Base-by-base conservation (phyloP, 64 coral and sea anemone species). In the Porites australiensis region DNA sequence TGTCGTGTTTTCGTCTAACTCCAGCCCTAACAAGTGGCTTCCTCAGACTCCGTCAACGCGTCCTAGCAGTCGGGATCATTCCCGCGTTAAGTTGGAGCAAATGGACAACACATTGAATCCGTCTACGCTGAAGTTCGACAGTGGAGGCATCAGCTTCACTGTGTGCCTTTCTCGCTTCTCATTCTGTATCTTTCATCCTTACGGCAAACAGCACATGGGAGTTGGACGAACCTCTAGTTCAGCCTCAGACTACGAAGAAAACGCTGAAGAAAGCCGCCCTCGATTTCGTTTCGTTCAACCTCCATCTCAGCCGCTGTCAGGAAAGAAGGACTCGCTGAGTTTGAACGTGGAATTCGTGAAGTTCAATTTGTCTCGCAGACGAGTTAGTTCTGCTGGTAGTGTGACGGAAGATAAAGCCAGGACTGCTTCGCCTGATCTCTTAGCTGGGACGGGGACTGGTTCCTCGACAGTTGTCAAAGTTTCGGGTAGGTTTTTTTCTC, bases 271-370 rank as follows among this genome's bases (percentile, higher is more conserved):
- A 18, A 94, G 59, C 18, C 82, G 83, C 5, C 20, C 91, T 1
- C 82, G 79, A n/a, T 72, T 91, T 14, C 95, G 89, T 54, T 91
- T 94, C n/a, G 72, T 86, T 2, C 88, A 91, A 47, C 84, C 96
- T 44, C 96, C 94, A 44, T 78, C 97, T 45, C 97, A 99, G 57
- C 91, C 94, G 4, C 79, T 96, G 53, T 99, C 98, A 18, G 98
- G 98, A 6, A 99, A 99, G 70, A 99, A 99, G 21, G 98, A 99
- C 67, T 96, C 98, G 3, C 86, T 99, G 13, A 99, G 98, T 94
- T 88, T 99, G 71, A 92, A 93, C 61, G 91, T 99, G 52, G 98
- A 99, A n/a, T 99, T 96, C 64, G 91, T 99, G 18, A 99, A 99
- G 83, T 99, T 99, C 43, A 96, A 99, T 83, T 55, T 99, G 12